A percentile compares a stretch with the other conserved stretches of the same genome.
Conservation (phyloP, 2,888 invertebrate genomes). For the Drosophila silvestris region DNA sequence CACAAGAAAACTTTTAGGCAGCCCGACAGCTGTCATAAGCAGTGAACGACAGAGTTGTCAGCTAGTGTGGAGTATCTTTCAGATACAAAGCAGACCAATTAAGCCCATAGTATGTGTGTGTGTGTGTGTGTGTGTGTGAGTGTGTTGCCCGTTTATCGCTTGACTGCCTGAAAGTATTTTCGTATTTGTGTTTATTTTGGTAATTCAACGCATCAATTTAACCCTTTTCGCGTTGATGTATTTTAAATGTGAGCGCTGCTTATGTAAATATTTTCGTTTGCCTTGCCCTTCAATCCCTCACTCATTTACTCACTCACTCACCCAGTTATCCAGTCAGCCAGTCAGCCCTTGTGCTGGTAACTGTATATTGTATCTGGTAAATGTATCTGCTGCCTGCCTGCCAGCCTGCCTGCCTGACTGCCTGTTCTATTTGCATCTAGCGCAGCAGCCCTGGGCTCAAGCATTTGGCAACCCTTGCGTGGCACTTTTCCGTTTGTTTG, state of each 20-base stretch:
- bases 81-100: slow-evolving; percentile 73
- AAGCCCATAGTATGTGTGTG: slow-evolving; percentile 41
- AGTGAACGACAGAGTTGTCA: slow-evolving; percentile 68
- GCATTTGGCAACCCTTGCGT: slow-evolving; percentile 48
- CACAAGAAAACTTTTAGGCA: slow-evolving; percentile 60
- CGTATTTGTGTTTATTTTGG: slow-evolving; percentile 76
- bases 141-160: slow-evolving; percentile 32
- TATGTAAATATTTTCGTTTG: slow-evolving; percentile 72
- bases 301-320: slow-evolving; percentile 26
- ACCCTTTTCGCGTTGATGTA: slow-evolving; percentile 68
- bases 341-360: slow-evolving; percentile 24
- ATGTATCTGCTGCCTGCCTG: slow-evolving; percentile 29
- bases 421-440: slow-evolving; percentile 55
- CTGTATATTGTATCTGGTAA: slow-evolving; percentile 21
- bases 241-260: slow-evolving; percentile 73
- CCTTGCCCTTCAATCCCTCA: slow-evolving; percentile 22
- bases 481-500: slow-evolving; percentile 48
- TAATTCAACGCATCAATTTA: slow-evolving; percentile 75
- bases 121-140: slow-evolving; percentile 19
- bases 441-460: slow-evolving; percentile 8
- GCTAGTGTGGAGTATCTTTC: slow-evolving; percentile 53
- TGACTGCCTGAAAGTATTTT: slow-evolving; percentile 67
- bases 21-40: slow-evolving; percentile 71
- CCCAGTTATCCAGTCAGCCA: slow-evolving; percentile 29
- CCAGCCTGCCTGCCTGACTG: slow-evolving; percentile 8